A percentile compares a stretch with the other conserved stretches of the same genome.
phyloP scores from a whole-genome alignment of 2,113 vertebrate species.

The Scomber colias region DNA sequence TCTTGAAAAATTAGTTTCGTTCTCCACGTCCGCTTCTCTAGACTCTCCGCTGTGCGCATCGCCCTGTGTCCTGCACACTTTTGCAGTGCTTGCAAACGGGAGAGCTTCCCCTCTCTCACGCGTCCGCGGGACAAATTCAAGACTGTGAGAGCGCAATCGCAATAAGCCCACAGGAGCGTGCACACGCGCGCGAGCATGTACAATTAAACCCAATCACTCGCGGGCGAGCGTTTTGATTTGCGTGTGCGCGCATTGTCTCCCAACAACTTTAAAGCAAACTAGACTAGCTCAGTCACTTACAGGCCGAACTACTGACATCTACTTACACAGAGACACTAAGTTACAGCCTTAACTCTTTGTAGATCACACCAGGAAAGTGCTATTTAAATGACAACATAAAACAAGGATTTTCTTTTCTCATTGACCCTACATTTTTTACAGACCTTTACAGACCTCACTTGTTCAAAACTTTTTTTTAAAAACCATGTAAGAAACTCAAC shows the following conservation, averaged over 20 bases:
- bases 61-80: conserved; percentile 44
- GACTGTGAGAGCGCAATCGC: conserved; percentile 63
- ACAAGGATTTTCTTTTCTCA: too few species aligned
- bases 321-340: too few species aligned
- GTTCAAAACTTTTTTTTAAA: too few species aligned
- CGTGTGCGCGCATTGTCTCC: conserved; percentile 14
- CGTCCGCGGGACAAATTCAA: conserved; percentile 81
- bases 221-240: conserved; percentile 23
- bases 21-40: conserved; percentile 31
- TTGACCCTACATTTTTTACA: too few species aligned
- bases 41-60: conserved; percentile 33
- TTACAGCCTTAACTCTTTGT: too few species aligned
- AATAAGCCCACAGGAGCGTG: conserved; percentile 14
- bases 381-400: too few species aligned
- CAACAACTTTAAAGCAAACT: not conserved
- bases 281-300: not conserved
- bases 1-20: conserved; percentile 10
- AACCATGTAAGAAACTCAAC: too few species aligned
- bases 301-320: not conserved
- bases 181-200: conserved; percentile 24
- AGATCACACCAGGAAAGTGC: too few species aligned
- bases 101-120: conserved; percentile 44
- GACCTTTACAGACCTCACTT: too few species aligned
- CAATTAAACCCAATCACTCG: conserved; percentile 21
- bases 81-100: conserved; percentile 44